A percentile compares a stretch with the other conserved stretches of the same genome.
phyloP scores from a whole-genome alignment of 2,113 vertebrate species.

The Lophius piscatorius region DNA sequence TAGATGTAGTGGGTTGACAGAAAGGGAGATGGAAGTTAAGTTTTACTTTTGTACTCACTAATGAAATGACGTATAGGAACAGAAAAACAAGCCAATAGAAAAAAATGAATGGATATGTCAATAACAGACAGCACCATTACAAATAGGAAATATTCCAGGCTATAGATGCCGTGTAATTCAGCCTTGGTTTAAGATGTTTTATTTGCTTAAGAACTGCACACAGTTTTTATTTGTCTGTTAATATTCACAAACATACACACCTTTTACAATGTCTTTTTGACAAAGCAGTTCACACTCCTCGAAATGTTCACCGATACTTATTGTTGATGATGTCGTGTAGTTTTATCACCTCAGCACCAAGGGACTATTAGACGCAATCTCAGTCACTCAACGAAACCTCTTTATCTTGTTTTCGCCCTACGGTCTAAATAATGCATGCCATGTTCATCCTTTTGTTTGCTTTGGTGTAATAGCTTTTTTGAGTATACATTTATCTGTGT shows the following conservation, averaged over 20 bases:
- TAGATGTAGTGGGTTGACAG: slow-evolving; percentile 14
- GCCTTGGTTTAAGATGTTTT: slow-evolving; percentile 24
- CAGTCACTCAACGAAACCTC: no score
- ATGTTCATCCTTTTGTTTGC: slow-evolving; percentile 7
- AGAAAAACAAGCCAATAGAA: no score
- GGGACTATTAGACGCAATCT: no score
- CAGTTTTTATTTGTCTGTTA: no score
- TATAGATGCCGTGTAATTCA: slow-evolving; percentile 30
- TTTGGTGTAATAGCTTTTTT: not conserved
- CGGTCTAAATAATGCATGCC: slow-evolving; percentile 15
- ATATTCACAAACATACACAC: not conserved
- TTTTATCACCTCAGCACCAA: not conserved
- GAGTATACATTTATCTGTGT: slow-evolving; percentile 5
- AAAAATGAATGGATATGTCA: slow-evolving; percentile 12
- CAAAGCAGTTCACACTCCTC: no score
- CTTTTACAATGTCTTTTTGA: not conserved
- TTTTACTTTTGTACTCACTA: slow-evolving; percentile 2
- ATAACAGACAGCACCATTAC: slow-evolving; percentile 20
- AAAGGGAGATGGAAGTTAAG: not conserved
- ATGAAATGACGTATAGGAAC: not conserved
- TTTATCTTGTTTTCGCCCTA: not conserved
- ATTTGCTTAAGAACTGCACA: slow-evolving; percentile 22
- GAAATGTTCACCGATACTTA: no score
- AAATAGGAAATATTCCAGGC: slow-evolving; percentile 33
- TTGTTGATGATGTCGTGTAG: no score